Evolutionary conservation across 2,797 vertebrate species (phyloP).

Genomic region (Buceros bicornis): DNA sequence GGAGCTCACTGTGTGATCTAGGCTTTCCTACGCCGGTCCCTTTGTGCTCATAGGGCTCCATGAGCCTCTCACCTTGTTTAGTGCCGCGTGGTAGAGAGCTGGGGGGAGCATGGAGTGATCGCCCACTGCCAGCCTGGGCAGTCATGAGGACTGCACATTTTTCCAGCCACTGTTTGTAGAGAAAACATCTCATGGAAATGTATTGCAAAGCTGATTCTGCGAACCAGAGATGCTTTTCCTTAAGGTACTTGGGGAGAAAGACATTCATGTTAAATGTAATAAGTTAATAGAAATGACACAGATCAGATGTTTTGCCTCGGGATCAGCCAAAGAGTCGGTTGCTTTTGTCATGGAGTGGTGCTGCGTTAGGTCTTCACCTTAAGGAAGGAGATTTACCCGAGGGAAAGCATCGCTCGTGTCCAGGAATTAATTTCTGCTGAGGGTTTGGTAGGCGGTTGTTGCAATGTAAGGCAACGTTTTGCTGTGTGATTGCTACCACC

Average conservation of each 20-base stretch:
- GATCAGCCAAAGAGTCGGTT: background rate
- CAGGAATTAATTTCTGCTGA: background rate
- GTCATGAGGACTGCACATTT: background rate
- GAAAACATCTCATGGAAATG: background rate
- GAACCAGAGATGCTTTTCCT: background rate
- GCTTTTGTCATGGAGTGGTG: background rate
- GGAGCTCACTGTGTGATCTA: background rate
- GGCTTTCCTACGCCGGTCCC: background rate
- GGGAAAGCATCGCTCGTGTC: background rate
- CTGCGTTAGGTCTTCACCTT: background rate
- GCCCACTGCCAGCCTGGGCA: background rate
- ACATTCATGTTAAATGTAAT: background rate
- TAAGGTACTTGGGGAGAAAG: background rate
- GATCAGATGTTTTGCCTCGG: background rate
- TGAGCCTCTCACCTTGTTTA: accelerated
- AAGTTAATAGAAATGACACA: background rate
- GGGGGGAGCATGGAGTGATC: background rate
- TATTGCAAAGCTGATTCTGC: background rate
- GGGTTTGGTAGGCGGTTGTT: background rate
- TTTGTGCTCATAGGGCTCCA: background rate
- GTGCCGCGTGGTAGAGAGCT: accelerated
- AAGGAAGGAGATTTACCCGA: background rate
- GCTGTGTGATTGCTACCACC: background rate
- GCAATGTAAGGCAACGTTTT: background rate
- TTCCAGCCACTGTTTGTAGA: background rate